phyloP scores from a whole-genome alignment of 2,888 invertebrate species.

The Rhagophthalmus giganteus region DNA sequence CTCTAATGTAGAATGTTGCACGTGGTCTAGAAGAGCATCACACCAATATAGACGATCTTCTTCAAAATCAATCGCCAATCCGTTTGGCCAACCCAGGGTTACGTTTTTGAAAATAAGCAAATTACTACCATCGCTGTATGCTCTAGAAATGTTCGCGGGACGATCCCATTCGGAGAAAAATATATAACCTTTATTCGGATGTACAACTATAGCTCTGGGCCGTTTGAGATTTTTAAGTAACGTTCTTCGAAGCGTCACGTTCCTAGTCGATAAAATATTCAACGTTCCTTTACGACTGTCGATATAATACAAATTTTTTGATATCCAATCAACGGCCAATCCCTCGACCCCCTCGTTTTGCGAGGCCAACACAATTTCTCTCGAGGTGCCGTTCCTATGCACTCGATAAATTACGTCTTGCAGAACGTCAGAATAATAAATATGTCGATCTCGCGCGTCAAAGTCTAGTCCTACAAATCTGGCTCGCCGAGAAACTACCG shows the following conservation, averaged over 20 bases:
- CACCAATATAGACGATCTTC: conserved; percentile 94
- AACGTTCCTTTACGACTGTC: conserved; percentile 92
- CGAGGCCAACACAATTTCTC: conserved; percentile 89
- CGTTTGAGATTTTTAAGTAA: conserved; percentile 85
- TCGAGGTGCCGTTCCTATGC: conserved; percentile 75
- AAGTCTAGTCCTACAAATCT: conserved; percentile 95
- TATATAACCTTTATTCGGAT: conserved; percentile 91
- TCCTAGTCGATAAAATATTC: conserved; percentile 87
- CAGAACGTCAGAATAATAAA: conserved; percentile 96
- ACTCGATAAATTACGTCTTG: conserved; percentile 91
- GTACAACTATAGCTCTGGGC: conserved; percentile 94
- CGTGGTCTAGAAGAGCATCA: conserved; percentile 93
- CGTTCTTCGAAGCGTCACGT: conserved; percentile 81
- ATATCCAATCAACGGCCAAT: conserved; percentile 92
- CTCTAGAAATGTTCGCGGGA: conserved; percentile 94
- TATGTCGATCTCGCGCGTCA: conserved; percentile 85
- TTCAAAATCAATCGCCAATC: conserved; percentile 88
- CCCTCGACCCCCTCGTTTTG: conserved; percentile 98
- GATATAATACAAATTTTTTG: conserved; percentile 93
- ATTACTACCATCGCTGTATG: conserved; percentile 86
- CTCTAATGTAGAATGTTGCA: conserved; percentile 89
- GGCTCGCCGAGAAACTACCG: conserved; percentile 88
- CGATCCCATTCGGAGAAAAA: conserved; percentile 97
- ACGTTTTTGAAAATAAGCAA: conserved; percentile 86
- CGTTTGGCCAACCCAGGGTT: conserved; percentile 97